These are phyloP conservation scores for Elachura formosa DNA, from an alignment of 2,113 vertebrate genomes.

Conservation along the genomic window DNA sequence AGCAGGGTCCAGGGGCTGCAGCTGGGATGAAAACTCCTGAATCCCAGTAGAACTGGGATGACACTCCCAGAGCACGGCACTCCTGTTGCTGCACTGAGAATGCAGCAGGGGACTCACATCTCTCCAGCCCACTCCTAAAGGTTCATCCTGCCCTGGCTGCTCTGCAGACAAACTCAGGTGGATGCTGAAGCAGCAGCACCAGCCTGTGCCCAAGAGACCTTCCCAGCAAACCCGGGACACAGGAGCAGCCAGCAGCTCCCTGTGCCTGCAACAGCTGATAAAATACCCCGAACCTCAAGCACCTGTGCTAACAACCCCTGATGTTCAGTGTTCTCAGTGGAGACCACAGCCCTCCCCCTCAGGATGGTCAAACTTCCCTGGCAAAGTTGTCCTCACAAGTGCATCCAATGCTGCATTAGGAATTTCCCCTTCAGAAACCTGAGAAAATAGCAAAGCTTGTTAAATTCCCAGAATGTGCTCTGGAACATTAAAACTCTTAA, in stretches of 20 bases:
- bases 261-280: background rate
- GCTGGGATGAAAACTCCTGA: background rate
- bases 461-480: background rate
- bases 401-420: background rate
- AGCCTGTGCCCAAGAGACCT: background rate
- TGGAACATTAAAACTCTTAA: background rate
- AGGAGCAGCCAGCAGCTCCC: background rate
- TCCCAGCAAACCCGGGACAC: background rate
- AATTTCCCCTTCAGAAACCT: background rate
- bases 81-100: fast-evolving
- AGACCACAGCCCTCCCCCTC: background rate
- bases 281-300: background rate
- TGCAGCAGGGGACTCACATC: fast-evolving
- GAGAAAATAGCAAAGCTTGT: background rate
- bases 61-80: background rate
- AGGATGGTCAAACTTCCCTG: background rate
- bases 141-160: background rate
- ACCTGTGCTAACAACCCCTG: background rate
- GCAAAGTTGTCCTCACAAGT: background rate
- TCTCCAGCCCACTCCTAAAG: background rate
- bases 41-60: background rate
- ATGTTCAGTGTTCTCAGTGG: fast-evolving
- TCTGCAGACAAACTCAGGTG: background rate
- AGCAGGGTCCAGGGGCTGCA: background rate
- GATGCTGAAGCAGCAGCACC: background rate